These are phyloP conservation scores for Cyprinodon variegatus DNA, from an alignment of 2,113 vertebrate genomes.

Conservation along the genomic window DNA sequence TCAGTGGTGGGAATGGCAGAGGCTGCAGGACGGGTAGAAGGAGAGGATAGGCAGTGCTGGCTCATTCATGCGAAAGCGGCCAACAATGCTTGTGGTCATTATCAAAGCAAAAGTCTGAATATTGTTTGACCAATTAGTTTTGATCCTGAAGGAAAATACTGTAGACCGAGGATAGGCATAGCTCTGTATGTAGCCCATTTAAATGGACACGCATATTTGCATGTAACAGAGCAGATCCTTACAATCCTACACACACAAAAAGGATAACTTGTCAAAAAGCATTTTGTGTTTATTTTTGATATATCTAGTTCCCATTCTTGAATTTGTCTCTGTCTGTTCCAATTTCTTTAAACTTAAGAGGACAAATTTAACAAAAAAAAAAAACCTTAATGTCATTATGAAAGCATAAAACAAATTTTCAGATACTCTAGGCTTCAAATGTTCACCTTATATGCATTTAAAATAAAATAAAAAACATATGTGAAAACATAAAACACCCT, in stretches of 20 bases:
- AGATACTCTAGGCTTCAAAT: too few relatives aligned
- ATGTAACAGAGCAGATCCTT: conserved; percentile 16
- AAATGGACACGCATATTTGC: conserved; percentile 31
- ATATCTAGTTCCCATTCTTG: conserved; percentile 19
- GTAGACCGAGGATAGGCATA: conserved; percentile 50
- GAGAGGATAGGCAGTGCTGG: conserved; percentile 47
- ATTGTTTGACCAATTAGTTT: conserved; percentile 78
- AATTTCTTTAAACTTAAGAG: conserved; percentile 4
- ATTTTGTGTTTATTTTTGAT: conserved; percentile 29
- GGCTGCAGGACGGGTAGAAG: conserved; percentile 25
- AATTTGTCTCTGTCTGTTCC: conserved; percentile 11
- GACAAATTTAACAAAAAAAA: too few relatives aligned
- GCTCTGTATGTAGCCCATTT: conserved; percentile 51
- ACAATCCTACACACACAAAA: conserved; percentile 18
- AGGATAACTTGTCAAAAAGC: conserved; percentile 9
- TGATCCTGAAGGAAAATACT: conserved; percentile 76
- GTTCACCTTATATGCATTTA: too few relatives aligned
- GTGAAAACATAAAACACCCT: too few relatives aligned
- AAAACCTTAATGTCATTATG: too few relatives aligned
- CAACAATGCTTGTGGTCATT: conserved; percentile 79
- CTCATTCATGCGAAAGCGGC: conserved; percentile 71
- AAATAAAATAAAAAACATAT: too few relatives aligned
- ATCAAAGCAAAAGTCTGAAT: conserved; percentile 73
- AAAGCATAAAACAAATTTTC: too few relatives aligned
- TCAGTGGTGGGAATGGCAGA: conserved; percentile 24